Percentiles rank a stretch among this genome's conserved stretches.
Conservation (phyloP, 2,113 vertebrate species). For the Vicugna pacos region DNA sequence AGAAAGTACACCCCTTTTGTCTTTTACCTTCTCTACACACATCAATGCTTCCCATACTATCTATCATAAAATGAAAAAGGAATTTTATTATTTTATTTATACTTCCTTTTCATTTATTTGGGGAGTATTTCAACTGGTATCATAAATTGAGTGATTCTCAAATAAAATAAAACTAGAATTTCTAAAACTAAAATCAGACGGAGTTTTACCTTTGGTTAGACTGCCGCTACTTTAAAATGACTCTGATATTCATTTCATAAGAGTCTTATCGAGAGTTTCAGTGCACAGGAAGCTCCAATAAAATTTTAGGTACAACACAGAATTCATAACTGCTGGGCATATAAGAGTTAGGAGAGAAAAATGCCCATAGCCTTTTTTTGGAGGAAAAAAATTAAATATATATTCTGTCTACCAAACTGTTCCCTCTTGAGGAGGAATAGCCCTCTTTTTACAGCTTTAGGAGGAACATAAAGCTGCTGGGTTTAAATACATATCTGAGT, state of each 20-base stretch:
- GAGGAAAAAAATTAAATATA: conserved; percentile 42
- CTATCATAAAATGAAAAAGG: conserved; percentile 49
- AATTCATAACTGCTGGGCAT: background rate
- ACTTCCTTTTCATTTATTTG: conserved; percentile 8
- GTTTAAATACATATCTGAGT: background rate
- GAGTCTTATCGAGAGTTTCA: background rate
- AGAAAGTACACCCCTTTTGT: conserved; percentile 50
- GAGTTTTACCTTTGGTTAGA: background rate
- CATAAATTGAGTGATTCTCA: conserved; percentile 34
- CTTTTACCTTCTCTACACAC: conserved; percentile 22
- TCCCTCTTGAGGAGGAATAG: conserved; percentile 30
- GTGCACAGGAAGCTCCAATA: background rate
- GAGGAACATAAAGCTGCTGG: background rate
- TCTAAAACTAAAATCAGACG: conserved; percentile 49
- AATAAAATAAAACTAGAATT: conserved; percentile 47
- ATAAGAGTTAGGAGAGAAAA: conserved; percentile 39
- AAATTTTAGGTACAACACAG: background rate
- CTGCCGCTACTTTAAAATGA: conserved; percentile 60
- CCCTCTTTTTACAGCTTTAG: background rate
- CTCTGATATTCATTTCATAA: background rate
- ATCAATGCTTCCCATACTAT: background rate
- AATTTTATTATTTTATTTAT: conserved; percentile 33
- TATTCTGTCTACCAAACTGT: conserved; percentile 3
- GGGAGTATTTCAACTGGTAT: conserved; percentile 27
- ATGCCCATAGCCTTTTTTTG: conserved; percentile 3